Evolutionary conservation across 92 coral and sea anemone species (phyloP), one percentile per base, ranked within the genome.

Genomic region (Siderastrea radians): DNA sequence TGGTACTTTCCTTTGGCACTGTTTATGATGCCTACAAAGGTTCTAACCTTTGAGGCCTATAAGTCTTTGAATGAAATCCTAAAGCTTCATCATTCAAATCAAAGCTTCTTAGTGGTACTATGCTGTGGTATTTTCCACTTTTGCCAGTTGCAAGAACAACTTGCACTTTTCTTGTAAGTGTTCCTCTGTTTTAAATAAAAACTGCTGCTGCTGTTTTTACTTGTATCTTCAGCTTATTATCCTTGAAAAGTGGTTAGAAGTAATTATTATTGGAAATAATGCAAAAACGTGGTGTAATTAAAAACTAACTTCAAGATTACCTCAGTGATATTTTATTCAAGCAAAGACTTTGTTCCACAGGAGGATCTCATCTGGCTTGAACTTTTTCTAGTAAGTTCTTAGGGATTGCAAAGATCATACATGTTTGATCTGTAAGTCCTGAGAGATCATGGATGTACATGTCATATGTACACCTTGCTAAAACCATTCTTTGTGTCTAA

Each of bases 351-450:
- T 59, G 64, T 75, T 58, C 19, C 43, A 75, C 80, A 75, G 80
- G 38, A 26, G 38, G 80, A 44, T 75, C 14, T 15, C 50, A 15
- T 44, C 67, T 74, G 79, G 79, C 45, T 38, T 2, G 3, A 43
- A 1, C 67, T 26, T 26, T 26, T 0, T 26, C 38, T 75, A 57
- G 80, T 75, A 75, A 75, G 80, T 75, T 15, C 44, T 51, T 57
- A 75, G 67, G 67, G 53, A 75, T 38, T 57, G 38, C 80, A 2
- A 48, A 75, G 51, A 57, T 57, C 49, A 49, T 54, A 6, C 6
- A 49, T 45, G 38, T 75, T 11, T 75, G 48, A 54, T 75, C 80
- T 75, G 80, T 75, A 75, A 75, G 80, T 75, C 68, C 14, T 57
- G 48, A 72, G 15, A n/a, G n/a, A 13, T 75, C 47, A 16, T 46